Base-by-base conservation (phyloP, 2,113 vertebrate species). In the Clarias macrocephalus region DNA sequence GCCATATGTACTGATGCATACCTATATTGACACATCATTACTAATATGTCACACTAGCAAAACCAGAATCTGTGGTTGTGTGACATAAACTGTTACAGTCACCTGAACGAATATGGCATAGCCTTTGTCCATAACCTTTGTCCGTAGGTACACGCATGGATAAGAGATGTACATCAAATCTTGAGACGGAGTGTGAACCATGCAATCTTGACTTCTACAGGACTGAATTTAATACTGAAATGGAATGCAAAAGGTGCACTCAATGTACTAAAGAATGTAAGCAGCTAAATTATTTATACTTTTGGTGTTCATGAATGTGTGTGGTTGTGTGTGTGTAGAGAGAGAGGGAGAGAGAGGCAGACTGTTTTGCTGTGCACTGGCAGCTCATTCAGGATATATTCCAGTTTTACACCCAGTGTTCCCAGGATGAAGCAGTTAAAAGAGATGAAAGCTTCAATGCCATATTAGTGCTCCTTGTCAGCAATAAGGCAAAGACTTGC, bases 251-350 rank as follows among this genome's bases (percentile, higher is more conserved):
- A 0, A 1, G 3, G 3, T 91, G 90, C 83, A 60, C 3, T 15
- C 21, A 0, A 12, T 91, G 90, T 79, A 62, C 3, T n/a, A 65
- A 87, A 60, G 60, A 81, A 23, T 5, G 90, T 90, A 86, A 70
- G 90, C 85, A 54, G 56, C 12, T 57, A 23, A n/a, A 8, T 28
- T 11, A 37, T 59, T 82, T 60, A 37, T 23, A 11, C 25, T 54
- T 75, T 42, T 73, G 6, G 18, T 10, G 4, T 19, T 15, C n/a
- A 80, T 33, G 9, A 57, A 12, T 11, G 56, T 18, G 0, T 52
- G 21, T 75, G 13, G 1, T 5, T 68, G 65, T 66, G 28, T 68
- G 66, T 30, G 66, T 68, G 37, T 42, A 21, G 48, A 48, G 48
- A 48, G 48, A 48, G 42, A 7, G 42, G 5, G 42, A 7, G 42